These are phyloP conservation scores for Heliconius hewitsoni DNA, from an alignment of 1,140 invertebrate genomes.

Conservation along the genomic window DNA sequence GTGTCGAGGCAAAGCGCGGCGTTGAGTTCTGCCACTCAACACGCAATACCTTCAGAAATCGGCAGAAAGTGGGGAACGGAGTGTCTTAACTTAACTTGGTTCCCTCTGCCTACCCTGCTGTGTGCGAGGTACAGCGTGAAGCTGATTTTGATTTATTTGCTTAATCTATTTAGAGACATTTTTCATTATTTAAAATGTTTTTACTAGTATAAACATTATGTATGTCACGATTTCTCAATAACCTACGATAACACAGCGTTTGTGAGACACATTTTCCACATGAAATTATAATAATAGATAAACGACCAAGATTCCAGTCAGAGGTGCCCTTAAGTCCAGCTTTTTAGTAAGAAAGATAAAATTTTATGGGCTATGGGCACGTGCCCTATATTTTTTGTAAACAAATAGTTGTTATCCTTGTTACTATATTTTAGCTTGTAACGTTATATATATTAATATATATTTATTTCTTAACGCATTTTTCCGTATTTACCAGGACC, in stretches of 20 bases:
- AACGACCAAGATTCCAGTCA: constrained; percentile 57
- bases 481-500: too few species aligned
- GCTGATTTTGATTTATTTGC: too few species aligned
- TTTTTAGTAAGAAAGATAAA: constrained; percentile 47
- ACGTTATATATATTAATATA: too few species aligned
- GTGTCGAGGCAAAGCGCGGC: too few species aligned
- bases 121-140: neutral
- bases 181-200: constrained; percentile 2
- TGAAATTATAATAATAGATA: constrained; percentile 52
- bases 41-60: too few species aligned
- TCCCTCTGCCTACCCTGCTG: too few species aligned
- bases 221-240: constrained; percentile 35
- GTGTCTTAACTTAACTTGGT: too few species aligned
- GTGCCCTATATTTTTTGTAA: constrained; percentile 16
- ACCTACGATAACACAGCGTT: constrained; percentile 12
- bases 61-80: too few species aligned
- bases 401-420: neutral
- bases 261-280: constrained; percentile 31
- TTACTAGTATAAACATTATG: constrained; percentile 10
- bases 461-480: too few species aligned
- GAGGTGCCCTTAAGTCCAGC: constrained; percentile 66
- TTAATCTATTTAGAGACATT: neutral
- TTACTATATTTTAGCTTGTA: neutral
- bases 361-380: constrained; percentile 37
- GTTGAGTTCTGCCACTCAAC: too few species aligned